Evolutionary conservation across 2,113 vertebrate species (phyloP), one percentile per base, ranked within the genome.

Genomic region (Rhinolophus ferrumequinum): DNA sequence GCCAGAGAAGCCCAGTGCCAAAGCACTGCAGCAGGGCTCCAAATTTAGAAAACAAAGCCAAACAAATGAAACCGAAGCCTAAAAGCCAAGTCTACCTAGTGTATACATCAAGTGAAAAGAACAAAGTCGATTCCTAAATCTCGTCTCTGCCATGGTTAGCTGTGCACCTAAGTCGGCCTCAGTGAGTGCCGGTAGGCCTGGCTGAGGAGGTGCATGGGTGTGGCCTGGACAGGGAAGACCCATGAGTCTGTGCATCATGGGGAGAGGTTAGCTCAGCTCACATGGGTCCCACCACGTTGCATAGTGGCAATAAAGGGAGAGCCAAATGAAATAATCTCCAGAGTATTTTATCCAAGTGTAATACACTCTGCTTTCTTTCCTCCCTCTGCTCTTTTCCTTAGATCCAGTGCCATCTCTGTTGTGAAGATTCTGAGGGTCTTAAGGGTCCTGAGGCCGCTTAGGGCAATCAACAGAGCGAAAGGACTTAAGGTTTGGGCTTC

Each of bases 381-480:
- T 50, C 44, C 72, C 82, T 24, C 90, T 92, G n/a, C 50, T 89
- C 94, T 58, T 76, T 77, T 77, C 4, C 82, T 35, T 97, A 99
- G 99, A 96, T 99, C 99, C n/a, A 99, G 99, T 10, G 99, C 99
- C 97, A 99, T 99, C 98, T 99, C 99, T 0, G 99, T 99, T 16
- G 99, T 99, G 98, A 99, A 99, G 99, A 99, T 99, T 96, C 99
- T 99, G 88, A 98, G 99, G 97, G 99, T 99, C 60, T 98, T 99
- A 80, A 99, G 99, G 96, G 99, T 99, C 60, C 98, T 99, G 97
- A 98, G 99, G 90, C 99, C 99, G 11, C 98, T 99, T 97, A 99
- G 99, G 98, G 99, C 99, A 82, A 99, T 99, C 98, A 99, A 99
- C 98, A 99, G 99, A 98, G 99, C 99, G 50, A 99, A 99, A 99